Conservation (phyloP, 2,888 invertebrate genomes). For the Hymenopus coronatus region DNA sequence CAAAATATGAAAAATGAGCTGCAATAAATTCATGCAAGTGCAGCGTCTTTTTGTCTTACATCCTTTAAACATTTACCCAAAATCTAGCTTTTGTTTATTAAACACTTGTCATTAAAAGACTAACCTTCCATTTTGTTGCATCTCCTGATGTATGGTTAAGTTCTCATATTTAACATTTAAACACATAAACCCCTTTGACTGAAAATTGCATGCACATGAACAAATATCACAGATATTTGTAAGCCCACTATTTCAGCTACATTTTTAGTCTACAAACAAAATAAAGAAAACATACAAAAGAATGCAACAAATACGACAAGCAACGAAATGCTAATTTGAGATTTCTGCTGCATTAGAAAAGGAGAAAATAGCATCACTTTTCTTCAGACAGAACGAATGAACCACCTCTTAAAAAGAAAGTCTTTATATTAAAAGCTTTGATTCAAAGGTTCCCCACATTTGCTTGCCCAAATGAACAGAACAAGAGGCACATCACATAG, state of each 20-base stretch:
- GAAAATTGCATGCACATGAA: background rate
- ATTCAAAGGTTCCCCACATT: background rate
- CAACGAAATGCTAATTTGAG: background rate
- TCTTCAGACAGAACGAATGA: background rate
- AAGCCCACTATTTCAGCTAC: background rate
- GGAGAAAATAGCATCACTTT: background rate
- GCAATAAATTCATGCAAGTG: background rate
- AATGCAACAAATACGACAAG: background rate
- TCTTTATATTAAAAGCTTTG: background rate
- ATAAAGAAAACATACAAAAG: background rate
- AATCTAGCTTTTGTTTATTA: background rate
- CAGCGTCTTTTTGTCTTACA: background rate
- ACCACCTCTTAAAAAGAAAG: background rate
- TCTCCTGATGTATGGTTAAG: background rate
- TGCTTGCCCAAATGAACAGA: background rate
- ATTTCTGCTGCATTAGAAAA: background rate
- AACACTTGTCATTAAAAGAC: background rate
- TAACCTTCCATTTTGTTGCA: background rate
- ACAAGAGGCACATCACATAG: background rate
- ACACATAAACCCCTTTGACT: background rate
- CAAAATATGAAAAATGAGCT: background rate
- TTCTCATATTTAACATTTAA: background rate
- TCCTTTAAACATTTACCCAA: background rate
- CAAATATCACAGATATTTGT: background rate
- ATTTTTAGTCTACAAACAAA: background rate